A percentile compares a stretch with the other conserved stretches of the same genome.
Evolutionary conservation across 2,113 vertebrate genomes (phyloP).

Genomic region (Zosterops lateralis): DNA sequence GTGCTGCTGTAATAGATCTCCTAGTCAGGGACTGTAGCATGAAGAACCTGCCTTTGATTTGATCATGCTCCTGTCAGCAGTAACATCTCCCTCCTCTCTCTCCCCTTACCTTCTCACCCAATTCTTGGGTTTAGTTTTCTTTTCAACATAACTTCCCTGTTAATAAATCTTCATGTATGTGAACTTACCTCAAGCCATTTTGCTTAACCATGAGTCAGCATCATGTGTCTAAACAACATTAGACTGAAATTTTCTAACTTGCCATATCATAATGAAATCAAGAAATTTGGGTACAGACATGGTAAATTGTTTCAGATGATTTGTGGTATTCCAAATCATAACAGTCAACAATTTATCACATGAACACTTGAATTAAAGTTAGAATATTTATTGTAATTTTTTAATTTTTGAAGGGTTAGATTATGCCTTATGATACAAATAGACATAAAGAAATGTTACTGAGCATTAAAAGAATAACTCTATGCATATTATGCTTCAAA

Average conservation of each 20-base stretch:
- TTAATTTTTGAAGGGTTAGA: neutral
- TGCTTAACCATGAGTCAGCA: neutral
- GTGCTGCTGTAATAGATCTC: neutral
- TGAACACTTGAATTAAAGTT: neutral
- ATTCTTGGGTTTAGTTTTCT: neutral
- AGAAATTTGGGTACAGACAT: neutral
- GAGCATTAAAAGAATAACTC: neutral
- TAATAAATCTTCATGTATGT: neutral
- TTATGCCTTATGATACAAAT: neutral
- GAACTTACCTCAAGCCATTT: neutral
- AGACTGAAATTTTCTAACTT: neutral
- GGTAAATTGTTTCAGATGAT: neutral
- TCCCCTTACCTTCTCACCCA: fast-evolving
- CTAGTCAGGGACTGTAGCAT: fast-evolving
- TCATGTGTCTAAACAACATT: neutral
- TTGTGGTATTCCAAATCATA: neutral
- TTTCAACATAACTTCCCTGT: neutral
- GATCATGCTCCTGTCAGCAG: neutral
- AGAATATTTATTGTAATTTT: neutral
- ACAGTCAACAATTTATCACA: neutral
- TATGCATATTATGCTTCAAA: neutral
- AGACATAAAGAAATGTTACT: neutral
- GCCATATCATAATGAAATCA: neutral
- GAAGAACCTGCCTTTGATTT: neutral
- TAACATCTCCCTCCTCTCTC: neutral